Base-by-base conservation (phyloP, 2,113 vertebrate species). In the Anthoscopus minutus region DNA sequence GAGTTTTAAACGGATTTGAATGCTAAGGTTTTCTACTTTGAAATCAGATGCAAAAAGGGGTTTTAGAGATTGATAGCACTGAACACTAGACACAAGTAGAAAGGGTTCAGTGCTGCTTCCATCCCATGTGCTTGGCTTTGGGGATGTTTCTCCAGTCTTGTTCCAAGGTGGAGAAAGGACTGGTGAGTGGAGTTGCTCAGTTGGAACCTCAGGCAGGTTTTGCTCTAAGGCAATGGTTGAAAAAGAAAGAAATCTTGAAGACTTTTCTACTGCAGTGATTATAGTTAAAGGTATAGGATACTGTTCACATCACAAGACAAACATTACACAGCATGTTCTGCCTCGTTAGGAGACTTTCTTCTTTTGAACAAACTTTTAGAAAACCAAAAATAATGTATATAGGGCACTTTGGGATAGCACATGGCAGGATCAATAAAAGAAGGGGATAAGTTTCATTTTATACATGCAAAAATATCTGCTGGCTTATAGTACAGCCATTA, bases 241-340 rank as follows among this genome's bases (percentile, higher is more conserved):
- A 81, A 30, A 81, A 58, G 18, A 62, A 70, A 70, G 10, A 33
- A 20, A 65, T 79, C 10, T 30, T 54, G n/a, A 90, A 50, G 6
- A 53, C 24, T 56, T 72, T 74, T 28, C 22, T 84, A 22, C 13
- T 28, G 18, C 24, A 54, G 9, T n/a, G 19, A 45, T 71, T 71
- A 15, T 21, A n/a, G 30, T 78, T 71, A 51, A 71, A 69, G 38
- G 28, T 17, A 31, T 11, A 35, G 3, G 2, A 54, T 50, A 30
- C 30, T 11, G 37, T 33, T 45, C 67, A 20, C 3, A 28, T 40
- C 27, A 54, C 0, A 1, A 42, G 12, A 33, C 1, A 15, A 47
- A 81, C 4, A 15, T 28, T 71, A 30, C 35, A 64, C 10, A 72
- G 8, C 11, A 38, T 6, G 33, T 70, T 81, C 89, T 83, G 30